A percentile compares a stretch with the other conserved stretches of the same genome.
Conservation (phyloP, 2,113 vertebrate species). For the Cyprinodon brontotheroides region DNA sequence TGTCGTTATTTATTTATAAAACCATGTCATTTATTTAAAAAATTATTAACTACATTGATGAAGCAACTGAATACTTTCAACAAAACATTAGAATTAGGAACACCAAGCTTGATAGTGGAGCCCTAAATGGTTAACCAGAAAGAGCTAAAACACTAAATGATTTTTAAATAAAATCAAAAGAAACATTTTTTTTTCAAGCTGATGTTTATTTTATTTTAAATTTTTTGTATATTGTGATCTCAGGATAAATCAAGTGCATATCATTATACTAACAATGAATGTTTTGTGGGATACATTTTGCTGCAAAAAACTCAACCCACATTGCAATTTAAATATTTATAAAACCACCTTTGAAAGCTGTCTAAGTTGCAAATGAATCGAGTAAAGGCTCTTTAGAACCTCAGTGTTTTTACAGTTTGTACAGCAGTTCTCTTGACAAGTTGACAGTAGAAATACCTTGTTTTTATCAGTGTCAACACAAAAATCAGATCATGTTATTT, state of each 20-base stretch:
- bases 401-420: conserved; percentile 10
- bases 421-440: conserved; percentile 5
- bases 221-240: not conserved
- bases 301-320: not conserved
- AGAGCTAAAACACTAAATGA: not conserved
- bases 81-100: too few species aligned
- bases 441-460: not conserved
- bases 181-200: not conserved
- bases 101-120: too few species aligned
- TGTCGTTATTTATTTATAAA: too few species aligned
- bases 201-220: too few species aligned
- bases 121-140: too few species aligned
- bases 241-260: too few species aligned
- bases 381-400: conserved; percentile 4
- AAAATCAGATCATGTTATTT: not conserved
- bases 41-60: too few species aligned
- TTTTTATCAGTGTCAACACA: conserved; percentile 6
- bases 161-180: not conserved
- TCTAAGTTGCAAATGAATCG: conserved; percentile 6
- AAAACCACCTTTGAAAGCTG: conserved; percentile 15
- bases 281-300: not conserved
- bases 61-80: too few species aligned
- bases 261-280: too few species aligned
- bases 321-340: not conserved
- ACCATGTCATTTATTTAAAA: too few species aligned